These are phyloP conservation scores for Coryphaenoides rupestris DNA, from an alignment of 2,113 vertebrate species.

Conservation along the genomic window DNA sequence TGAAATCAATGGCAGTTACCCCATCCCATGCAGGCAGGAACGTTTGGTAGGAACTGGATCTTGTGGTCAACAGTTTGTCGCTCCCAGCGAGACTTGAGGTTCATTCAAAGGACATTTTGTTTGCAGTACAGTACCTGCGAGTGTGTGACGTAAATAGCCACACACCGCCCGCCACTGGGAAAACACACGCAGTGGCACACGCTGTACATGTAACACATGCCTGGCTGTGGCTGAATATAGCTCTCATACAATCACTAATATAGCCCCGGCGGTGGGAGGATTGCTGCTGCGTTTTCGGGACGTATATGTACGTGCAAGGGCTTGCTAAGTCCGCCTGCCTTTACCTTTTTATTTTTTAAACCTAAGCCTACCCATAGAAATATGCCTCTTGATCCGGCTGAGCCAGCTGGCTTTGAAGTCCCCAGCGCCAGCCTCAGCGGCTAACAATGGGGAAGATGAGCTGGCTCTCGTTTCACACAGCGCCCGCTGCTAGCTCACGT, in stretches of 20 bases:
- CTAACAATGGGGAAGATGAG: constrained; percentile 2
- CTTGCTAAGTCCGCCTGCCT: constrained; percentile 30
- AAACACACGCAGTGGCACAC: constrained; percentile 21
- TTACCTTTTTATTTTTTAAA: constrained; percentile 13
- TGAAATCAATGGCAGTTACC: not conserved
- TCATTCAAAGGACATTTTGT: not conserved
- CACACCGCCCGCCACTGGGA: constrained; percentile 11
- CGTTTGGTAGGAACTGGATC: not conserved
- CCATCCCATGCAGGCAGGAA: not conserved
- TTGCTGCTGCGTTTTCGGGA: constrained; percentile 31
- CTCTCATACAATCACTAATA: constrained; percentile 22
- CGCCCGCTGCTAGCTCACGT: not conserved
- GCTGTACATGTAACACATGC: constrained; percentile 16
- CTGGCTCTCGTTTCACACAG: constrained; percentile 9
- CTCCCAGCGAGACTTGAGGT: not conserved
- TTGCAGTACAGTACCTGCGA: constrained; percentile 6
- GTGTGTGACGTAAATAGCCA: not conserved
- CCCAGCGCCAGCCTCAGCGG: not conserved
- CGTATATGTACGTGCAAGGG: constrained; percentile 35
- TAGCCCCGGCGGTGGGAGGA: constrained; percentile 27
- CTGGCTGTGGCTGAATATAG: constrained; percentile 43
- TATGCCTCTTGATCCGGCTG: not conserved
- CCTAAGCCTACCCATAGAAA: constrained; percentile 17
- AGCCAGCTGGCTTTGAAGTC: constrained; percentile 25
- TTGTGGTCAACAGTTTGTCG: not conserved